Base-by-base conservation (phyloP, 2,113 vertebrate genomes). In the Pseudopodoces humilis region DNA sequence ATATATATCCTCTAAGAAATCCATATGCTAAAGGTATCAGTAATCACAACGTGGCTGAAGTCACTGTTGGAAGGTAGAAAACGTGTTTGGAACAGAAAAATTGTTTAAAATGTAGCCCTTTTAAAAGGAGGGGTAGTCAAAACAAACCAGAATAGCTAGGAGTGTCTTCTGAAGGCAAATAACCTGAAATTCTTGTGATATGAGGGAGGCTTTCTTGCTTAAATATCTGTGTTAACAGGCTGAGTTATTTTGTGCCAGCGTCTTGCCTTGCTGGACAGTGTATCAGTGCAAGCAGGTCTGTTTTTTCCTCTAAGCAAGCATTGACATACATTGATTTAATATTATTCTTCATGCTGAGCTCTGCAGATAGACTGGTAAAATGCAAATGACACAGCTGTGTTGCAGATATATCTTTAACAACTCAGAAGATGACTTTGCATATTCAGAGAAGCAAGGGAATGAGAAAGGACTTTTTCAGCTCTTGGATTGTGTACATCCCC, bases 391-490 rank as follows among this genome's bases (percentile, higher is more conserved):
- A 58, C 63, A 94, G 88, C 79, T 90, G 75, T 63, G 37, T 4
- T 72, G 80, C 75, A 86, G 83, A 67, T 94, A 43, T 0, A 28
- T 49, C 77, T 71, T 18, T 85, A 53, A 90, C 53, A 93, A 17
- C 46, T 93, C 68, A 83, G 64, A 78, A 39, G 85, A 93, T 94
- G 88, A 90, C 82, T 84, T 84, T 68, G 67, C 82, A 31, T 62
- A 46, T 67, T 43, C 41, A 76, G 63, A 62, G 74, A 83, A 83
- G 70, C 37, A 74, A 79, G 24, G 50, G 50, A 68, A 35, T 12
- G 33, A 72, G 53, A 64, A 76, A 85, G 31, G 37, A 15, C 37
- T 72, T 79, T 86, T 77, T 91, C 88, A 95, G 86, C 77, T 87
- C 63, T 81, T 60, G 33, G 79, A 44, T 21, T 78, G 35, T 7